Percentiles rank a stretch among this genome's conserved stretches.
Evolutionary conservation across 1,140 invertebrate genomes (phyloP).

Genomic region (Diploscapter pachys): DNA sequence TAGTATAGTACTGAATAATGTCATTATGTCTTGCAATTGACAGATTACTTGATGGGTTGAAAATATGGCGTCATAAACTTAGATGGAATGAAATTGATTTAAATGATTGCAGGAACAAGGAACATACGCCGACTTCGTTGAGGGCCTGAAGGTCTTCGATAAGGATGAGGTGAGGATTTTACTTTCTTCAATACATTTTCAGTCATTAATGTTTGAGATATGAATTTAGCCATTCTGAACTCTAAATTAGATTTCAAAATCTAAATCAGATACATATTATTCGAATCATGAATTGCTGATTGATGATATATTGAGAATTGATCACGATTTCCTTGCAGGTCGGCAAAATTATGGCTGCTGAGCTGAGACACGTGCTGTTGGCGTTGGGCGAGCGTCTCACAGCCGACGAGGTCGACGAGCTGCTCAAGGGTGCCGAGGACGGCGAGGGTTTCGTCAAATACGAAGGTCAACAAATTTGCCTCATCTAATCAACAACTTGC

Average conservation of each 20-base stretch:
- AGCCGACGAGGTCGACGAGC: conserved; percentile 56
- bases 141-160: conserved; percentile 90
- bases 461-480: conserved; percentile 44
- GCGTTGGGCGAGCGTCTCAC: conserved; percentile 69
- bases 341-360: conserved; percentile 90
- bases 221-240: no score
- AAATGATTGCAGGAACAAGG: conserved; percentile 75
- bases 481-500: not conserved
- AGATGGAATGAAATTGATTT: no score
- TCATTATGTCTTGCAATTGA: no score
- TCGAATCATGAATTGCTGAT: no score
- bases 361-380: conserved; percentile 89
- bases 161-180: conserved; percentile 71
- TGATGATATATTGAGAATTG: no score
- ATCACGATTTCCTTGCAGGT: conserved; percentile 62
- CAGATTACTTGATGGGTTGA: no score
- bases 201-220: no score
- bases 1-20: no score
- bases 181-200: no score
- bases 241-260: no score
- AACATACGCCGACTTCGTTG: conserved; percentile 95
- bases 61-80: no score
- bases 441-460: conserved; percentile 57
- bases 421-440: conserved; percentile 58
- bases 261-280: no score